Conservation (phyloP, 2,888 invertebrate species). For the Boloria selene region DNA sequence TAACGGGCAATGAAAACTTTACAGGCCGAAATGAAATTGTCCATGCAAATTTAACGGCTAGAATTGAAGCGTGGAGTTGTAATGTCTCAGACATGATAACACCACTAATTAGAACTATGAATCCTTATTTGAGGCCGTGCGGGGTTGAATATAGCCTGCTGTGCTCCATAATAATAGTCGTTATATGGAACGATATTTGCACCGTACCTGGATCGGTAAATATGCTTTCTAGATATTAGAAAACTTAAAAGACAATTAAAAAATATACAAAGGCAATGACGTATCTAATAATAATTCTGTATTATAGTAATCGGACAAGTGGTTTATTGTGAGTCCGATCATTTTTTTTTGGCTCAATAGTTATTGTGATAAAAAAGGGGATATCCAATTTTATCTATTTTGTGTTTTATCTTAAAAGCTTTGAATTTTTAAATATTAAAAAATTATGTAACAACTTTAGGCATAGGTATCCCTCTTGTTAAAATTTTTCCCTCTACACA, state of each 20-base stretch:
- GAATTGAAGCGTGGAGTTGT: constrained; percentile 62
- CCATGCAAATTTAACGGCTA: constrained; percentile 46
- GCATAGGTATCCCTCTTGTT: too few relatives aligned
- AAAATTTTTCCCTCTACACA: too few relatives aligned
- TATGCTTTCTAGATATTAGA: constrained; percentile 30
- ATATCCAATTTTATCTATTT: too few relatives aligned
- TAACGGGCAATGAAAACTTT: constrained; percentile 30
- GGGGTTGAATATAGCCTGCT: constrained; percentile 92
- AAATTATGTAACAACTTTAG: too few relatives aligned
- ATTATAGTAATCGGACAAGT: not conserved
- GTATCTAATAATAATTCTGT: too few relatives aligned
- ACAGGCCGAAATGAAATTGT: constrained; percentile 28
- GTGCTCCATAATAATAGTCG: constrained; percentile 89
- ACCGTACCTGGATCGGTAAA: constrained; percentile 77
- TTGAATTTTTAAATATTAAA: too few relatives aligned
- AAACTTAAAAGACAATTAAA: not conserved
- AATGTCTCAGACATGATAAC: constrained; percentile 81
- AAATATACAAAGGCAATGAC: too few relatives aligned
- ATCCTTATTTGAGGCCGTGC: constrained; percentile 90
- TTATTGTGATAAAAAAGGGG: too few relatives aligned
- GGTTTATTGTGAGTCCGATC: too few relatives aligned
- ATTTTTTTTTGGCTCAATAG: too few relatives aligned
- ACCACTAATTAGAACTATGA: constrained; percentile 84
- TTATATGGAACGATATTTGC: constrained; percentile 90
- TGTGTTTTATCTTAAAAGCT: too few relatives aligned